Base-by-base conservation (phyloP, 2,113 vertebrate species). In the Scomber scombrus region DNA sequence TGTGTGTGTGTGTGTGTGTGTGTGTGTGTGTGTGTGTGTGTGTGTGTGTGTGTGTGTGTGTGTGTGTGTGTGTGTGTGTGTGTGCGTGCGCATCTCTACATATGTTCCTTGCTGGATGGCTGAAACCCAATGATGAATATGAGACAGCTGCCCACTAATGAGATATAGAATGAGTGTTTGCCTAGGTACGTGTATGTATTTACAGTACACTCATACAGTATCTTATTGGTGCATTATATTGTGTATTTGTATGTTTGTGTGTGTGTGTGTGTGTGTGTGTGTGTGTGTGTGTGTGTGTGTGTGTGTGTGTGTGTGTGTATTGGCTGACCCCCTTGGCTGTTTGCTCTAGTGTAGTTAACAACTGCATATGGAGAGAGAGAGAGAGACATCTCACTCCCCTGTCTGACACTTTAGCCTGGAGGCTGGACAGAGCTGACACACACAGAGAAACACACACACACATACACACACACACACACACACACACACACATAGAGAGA, bases 121-220 rank as follows among this genome's bases (percentile, higher is more conserved):
- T 81, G 65, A 85, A 80, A 84, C 63, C 78, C n/a, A 89, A 84
- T 91, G 91, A 91, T 81, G 82, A 91, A 94, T 94, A 93, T 92
- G 90, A 94, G 92, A 94, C 92, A 68, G 95, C 94, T 87, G 92
- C 93, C 93, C 95, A 91, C 92, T 95, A 95, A 89, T 82, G 93
- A 70, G 81, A 67, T 75, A 55, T 67, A 34, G 64, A 67, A 67
- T 49, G 51, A 26, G 47, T 43, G 43, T 54, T 29, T 60, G 50
- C 34, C 51, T 47, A 3, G 1, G n/a, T 46, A 49, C 71, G 74
- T 69, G 23, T 80, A 15, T 67, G 13, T 21, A 15, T 45, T 19
- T 46, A 49, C 46, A 31, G 13, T 29, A 11, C 5, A 3, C 31
- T 12, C 31, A 54, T 73, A 34, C 49, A 63, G 8, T 29, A 43